phyloP scores from a whole-genome alignment of 2,888 invertebrate species.

The Andrena marginata region DNA sequence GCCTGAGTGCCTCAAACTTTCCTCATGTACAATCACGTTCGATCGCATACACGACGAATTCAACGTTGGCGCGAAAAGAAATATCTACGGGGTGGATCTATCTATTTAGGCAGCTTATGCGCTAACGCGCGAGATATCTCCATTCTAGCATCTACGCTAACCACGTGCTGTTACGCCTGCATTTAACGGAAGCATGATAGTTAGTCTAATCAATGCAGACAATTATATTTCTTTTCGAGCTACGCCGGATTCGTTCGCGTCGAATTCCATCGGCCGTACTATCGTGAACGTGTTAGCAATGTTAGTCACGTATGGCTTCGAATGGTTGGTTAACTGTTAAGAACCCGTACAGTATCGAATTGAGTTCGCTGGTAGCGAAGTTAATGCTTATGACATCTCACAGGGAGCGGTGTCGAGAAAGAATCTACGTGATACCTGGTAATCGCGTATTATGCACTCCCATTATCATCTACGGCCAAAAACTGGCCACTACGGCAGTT shows the following conservation, averaged over 20 bases:
- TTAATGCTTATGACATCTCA: conserved; percentile 52
- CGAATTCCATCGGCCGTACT: not conserved
- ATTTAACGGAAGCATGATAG: not conserved
- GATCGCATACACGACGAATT: conserved; percentile 21
- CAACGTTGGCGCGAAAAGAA: conserved; percentile 40
- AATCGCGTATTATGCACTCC: conserved; percentile 84
- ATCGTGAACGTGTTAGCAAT: not conserved
- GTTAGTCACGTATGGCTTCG: not conserved
- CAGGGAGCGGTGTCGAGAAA: conserved; percentile 83
- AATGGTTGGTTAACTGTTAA: not conserved
- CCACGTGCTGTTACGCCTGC: not conserved
- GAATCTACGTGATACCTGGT: conserved; percentile 84
- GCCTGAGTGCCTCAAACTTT: conserved; percentile 45
- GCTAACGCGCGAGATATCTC: not conserved
- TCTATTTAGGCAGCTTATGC: not conserved
- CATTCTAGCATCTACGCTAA: not conserved
- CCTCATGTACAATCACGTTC: conserved; percentile 25
- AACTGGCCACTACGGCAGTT: conserved; percentile 7
- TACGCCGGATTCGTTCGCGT: conserved; percentile 39
- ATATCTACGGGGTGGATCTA: not conserved
- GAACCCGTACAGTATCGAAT: conserved; percentile 58
- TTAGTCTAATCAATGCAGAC: not conserved
- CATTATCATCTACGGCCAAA: conserved; percentile 78
- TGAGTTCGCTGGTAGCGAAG: conserved; percentile 74
- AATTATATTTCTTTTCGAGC: conserved; percentile 53